phyloP scores from a whole-genome alignment of 2,113 vertebrate species.

The Erythrocercus mccallii region DNA sequence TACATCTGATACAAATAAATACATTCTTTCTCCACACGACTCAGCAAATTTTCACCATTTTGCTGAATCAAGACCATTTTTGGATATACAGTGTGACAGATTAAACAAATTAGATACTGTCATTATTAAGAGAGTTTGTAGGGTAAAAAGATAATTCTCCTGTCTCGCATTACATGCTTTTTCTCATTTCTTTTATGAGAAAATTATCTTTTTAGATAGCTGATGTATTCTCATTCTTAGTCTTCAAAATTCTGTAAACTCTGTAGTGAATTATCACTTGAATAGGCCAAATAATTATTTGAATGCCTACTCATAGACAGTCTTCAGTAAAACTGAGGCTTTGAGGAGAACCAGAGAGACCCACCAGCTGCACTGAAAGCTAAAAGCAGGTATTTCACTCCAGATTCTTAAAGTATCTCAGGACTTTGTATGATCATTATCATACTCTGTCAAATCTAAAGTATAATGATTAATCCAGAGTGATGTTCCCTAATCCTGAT shows the following conservation, averaged over 20 bases:
- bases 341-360: constrained; percentile 53
- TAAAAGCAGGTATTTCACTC: constrained; percentile 55
- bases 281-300: constrained; percentile 68
- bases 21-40: background rate
- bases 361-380: constrained; percentile 24
- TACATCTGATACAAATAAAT: background rate
- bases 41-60: background rate
- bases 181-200: constrained; percentile 52
- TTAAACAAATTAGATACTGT: constrained; percentile 15
- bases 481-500: background rate
- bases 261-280: constrained; percentile 67
- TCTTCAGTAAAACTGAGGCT: constrained; percentile 49
- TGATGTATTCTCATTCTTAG: constrained; percentile 39
- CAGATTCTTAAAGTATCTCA: constrained; percentile 46
- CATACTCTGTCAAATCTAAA: constrained; percentile 20
- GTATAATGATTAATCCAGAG: constrained; percentile 8
- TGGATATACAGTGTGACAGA: background rate
- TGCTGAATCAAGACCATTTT: background rate
- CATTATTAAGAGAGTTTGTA: constrained; percentile 24
- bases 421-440: background rate
- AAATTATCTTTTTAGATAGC: constrained; percentile 41
- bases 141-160: constrained; percentile 43
- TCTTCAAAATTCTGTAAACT: constrained; percentile 66
- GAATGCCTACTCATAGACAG: constrained; percentile 45
- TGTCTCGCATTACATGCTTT: constrained; percentile 1